Conservation (phyloP, 1,140 invertebrate species). For the Lithobius niger region DNA sequence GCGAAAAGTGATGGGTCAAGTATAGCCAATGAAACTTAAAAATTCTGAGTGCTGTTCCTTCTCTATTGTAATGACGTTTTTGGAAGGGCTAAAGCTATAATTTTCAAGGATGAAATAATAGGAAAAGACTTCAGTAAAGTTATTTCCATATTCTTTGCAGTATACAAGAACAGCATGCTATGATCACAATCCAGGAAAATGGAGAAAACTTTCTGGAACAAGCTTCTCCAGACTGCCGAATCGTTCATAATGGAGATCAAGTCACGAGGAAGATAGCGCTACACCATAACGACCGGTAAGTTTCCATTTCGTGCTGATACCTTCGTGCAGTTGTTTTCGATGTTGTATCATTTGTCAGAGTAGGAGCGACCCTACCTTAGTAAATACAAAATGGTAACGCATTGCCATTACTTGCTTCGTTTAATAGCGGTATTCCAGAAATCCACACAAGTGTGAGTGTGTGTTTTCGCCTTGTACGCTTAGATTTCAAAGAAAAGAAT, state of each 20-base stretch:
- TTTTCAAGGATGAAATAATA: slow-evolving; percentile 6
- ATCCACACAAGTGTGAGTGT: too few species aligned
- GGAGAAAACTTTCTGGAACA: slow-evolving; percentile 37
- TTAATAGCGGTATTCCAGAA: too few species aligned
- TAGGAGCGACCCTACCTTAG: too few species aligned
- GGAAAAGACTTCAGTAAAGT: slow-evolving; percentile 1
- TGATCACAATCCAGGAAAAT: slow-evolving; percentile 29
- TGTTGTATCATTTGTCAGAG: neutral
- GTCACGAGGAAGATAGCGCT: slow-evolving; percentile 34
- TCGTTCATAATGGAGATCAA: slow-evolving; percentile 40
- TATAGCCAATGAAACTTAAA: too few species aligned
- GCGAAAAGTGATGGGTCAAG: too few species aligned
- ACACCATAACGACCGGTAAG: slow-evolving; percentile 42
- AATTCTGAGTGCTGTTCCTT: too few species aligned
- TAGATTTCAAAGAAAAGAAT: too few species aligned
- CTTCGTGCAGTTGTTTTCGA: neutral
- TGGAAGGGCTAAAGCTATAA: slow-evolving; percentile 10
- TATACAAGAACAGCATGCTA: slow-evolving; percentile 41
- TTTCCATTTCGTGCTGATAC: too few species aligned
- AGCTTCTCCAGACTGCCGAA: slow-evolving; percentile 31
- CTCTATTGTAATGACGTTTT: too few species aligned
- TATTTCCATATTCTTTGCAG: slow-evolving; percentile 18
- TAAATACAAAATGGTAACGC: too few species aligned
- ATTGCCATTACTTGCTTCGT: too few species aligned
- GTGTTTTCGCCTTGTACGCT: too few species aligned